Evolutionary conservation across 2,888 invertebrate species (phyloP).

Genomic region (Elysia crispata): DNA sequence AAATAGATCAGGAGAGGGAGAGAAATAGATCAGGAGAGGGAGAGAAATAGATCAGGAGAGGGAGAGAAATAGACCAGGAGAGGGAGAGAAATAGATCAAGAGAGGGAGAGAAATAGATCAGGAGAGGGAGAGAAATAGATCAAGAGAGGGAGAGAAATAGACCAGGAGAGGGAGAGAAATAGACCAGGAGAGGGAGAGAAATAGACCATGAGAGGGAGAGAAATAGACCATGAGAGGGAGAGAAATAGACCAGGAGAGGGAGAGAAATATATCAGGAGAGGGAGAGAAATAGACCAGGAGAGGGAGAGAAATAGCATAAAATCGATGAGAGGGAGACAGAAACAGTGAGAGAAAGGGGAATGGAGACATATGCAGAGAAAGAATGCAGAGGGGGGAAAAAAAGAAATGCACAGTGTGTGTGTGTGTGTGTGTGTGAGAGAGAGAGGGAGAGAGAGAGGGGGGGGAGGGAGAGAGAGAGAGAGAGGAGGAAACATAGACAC

Average conservation of each 20-base stretch:
- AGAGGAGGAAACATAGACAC: background rate
- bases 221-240: background rate
- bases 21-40: too few relatives aligned
- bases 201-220: too few relatives aligned
- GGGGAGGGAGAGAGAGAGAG: background rate
- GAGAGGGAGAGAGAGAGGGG: background rate
- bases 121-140: background rate
- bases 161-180: constrained; percentile 1
- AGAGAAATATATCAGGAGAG: background rate
- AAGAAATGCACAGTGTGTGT: background rate
- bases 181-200: too few relatives aligned
- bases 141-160: background rate
- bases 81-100: background rate
- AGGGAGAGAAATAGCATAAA: too few relatives aligned
- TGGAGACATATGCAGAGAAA: too few relatives aligned
- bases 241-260: too few relatives aligned
- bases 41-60: constrained; percentile 11
- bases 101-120: background rate
- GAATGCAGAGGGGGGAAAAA: too few relatives aligned
- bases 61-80: too few relatives aligned
- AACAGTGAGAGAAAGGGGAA: background rate
- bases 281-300: too few relatives aligned
- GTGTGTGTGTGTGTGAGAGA: constrained; percentile 1
- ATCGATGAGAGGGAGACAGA: too few relatives aligned
- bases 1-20: too few relatives aligned